phyloP scores from a whole-genome alignment of 2,113 vertebrate genomes.

The Tetrao urogallus region DNA sequence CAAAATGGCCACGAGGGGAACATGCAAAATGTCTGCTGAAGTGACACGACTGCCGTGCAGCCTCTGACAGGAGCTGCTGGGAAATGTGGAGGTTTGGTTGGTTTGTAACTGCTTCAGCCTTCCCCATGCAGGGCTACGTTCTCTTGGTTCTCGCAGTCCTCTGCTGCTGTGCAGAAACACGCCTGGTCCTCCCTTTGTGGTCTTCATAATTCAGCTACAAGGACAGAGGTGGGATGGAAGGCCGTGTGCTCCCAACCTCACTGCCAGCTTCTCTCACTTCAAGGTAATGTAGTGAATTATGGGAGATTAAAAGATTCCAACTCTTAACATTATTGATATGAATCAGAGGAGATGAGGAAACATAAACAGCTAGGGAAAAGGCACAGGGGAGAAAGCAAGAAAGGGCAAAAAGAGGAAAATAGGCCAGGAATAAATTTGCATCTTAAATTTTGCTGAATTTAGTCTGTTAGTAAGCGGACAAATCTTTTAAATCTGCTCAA shows the following conservation, averaged over 20 bases:
- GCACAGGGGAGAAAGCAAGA: constrained; percentile 22
- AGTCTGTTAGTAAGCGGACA: constrained; percentile 55
- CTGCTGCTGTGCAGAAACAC: accelerated
- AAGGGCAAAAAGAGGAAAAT: constrained; percentile 49
- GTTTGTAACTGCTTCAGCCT: not conserved
- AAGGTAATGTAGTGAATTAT: not conserved
- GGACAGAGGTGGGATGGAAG: not conserved
- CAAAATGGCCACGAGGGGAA: accelerated
- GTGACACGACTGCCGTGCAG: not conserved
- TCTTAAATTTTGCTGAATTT: constrained; percentile 53
- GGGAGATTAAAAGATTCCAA: constrained; percentile 25
- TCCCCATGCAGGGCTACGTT: not conserved
- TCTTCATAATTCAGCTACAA: not conserved
- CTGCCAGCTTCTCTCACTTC: not conserved
- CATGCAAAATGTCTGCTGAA: not conserved
- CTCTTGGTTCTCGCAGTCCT: not conserved
- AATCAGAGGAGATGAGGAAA: not conserved
- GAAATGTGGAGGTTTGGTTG: not conserved
- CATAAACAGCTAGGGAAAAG: constrained; percentile 2
- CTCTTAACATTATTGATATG: not conserved
- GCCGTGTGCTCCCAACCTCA: not conserved
- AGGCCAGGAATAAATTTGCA: constrained; percentile 72
- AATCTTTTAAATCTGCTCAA: constrained; percentile 50
- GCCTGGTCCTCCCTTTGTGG: not conserved
- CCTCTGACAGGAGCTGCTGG: not conserved